Conservation (phyloP, 2,113 vertebrate species). For the Hystrix cristata region DNA sequence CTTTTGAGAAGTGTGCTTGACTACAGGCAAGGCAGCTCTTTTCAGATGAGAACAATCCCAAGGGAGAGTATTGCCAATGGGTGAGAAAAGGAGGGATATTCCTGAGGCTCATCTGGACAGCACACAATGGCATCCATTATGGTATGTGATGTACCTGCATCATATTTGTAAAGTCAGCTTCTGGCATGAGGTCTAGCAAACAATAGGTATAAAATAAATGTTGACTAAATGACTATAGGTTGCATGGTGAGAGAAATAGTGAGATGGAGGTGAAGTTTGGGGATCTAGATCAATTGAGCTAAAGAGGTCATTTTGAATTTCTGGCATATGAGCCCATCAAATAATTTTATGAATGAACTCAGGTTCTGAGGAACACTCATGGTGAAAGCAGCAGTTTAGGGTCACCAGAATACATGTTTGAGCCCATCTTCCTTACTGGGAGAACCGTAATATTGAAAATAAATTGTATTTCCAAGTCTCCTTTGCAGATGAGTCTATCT, state of each 20-base stretch:
- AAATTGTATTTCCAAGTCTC: background rate
- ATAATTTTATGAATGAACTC: background rate
- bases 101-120: background rate
- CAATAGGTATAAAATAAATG: background rate
- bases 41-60: background rate
- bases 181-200: background rate
- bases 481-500: background rate
- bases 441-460: constrained; percentile 2
- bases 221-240: background rate
- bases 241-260: background rate
- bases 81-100: background rate
- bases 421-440: background rate
- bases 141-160: background rate
- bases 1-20: background rate
- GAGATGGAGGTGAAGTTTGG: background rate
- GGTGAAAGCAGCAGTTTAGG: background rate
- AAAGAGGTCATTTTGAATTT: background rate
- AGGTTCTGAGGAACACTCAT: background rate
- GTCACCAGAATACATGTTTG: background rate
- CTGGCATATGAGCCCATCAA: background rate
- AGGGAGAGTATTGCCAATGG: background rate
- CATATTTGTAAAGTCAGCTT: background rate
- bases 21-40: background rate
- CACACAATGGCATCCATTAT: background rate
- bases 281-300: background rate